A percentile compares a stretch with the other conserved stretches of the same genome.
phyloP scores from a whole-genome alignment of 2,113 vertebrate species.

The Rafetus swinhoei region DNA sequence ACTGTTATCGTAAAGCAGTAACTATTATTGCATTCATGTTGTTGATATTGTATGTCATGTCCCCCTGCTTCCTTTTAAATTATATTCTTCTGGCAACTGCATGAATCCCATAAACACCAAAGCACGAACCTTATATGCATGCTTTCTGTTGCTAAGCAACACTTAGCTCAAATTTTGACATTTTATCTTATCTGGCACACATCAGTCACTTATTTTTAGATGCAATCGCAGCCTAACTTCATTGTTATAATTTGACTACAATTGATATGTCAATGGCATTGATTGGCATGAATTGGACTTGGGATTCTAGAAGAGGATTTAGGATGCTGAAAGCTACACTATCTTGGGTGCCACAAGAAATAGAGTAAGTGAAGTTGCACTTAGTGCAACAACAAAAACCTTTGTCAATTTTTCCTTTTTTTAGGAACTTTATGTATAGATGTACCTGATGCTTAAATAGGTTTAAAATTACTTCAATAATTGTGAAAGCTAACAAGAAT shows the following conservation, averaged over 20 bases:
- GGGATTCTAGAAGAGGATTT: neutral
- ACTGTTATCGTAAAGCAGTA: neutral
- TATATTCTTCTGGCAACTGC: constrained; percentile 10
- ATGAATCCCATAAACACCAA: neutral
- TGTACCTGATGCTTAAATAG: neutral
- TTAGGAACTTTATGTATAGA: neutral
- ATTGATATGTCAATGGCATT: neutral
- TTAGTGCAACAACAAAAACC: neutral
- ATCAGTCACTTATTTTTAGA: constrained; percentile 6
- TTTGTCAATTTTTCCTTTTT: neutral
- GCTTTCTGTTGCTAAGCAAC: constrained; percentile 49
- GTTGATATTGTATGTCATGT: neutral
- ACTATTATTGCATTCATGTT: neutral
- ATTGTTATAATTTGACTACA: constrained; percentile 17
- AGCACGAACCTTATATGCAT: constrained; percentile 2
- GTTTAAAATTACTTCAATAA: neutral
- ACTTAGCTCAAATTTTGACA: constrained; percentile 31
- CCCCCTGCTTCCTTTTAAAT: neutral
- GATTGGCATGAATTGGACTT: neutral
- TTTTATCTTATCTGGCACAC: constrained; percentile 15
- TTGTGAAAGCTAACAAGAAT: neutral
- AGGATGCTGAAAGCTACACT: neutral
- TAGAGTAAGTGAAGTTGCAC: neutral
- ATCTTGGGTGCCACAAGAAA: neutral
- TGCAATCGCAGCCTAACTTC: neutral